phyloP scores from a whole-genome alignment of 1,140 invertebrate species.

The Ceratitis capitata region DNA sequence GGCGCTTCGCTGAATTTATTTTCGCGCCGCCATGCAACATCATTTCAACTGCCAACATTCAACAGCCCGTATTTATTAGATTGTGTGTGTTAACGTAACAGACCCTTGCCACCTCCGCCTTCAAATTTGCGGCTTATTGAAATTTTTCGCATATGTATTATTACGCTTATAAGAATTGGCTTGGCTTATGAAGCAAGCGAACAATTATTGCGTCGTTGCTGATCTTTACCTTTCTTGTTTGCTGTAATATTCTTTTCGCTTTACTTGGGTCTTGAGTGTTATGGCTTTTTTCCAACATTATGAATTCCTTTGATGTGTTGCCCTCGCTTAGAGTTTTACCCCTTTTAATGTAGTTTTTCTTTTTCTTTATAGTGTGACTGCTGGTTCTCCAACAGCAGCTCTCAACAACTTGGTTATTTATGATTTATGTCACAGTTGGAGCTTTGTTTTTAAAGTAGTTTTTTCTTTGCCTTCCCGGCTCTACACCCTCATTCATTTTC shows the following conservation, averaged over 20 bases:
- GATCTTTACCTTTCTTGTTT: not conserved
- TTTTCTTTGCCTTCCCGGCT: not conserved
- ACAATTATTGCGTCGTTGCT: not conserved
- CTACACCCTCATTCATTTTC: not conserved
- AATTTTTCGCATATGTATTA: not conserved
- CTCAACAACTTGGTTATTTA: slow-evolving; percentile 40
- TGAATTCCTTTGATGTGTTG: not conserved
- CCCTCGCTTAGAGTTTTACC: not conserved
- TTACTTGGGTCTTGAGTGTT: not conserved
- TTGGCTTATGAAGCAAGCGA: too few relatives aligned
- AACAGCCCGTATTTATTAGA: not conserved
- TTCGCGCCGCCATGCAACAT: slow-evolving; percentile 27
- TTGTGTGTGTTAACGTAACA: not conserved
- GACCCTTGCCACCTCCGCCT: slow-evolving; percentile 21
- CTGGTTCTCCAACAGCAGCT: slow-evolving; percentile 12
- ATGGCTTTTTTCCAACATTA: not conserved
- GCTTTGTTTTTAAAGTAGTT: slow-evolving; percentile 13
- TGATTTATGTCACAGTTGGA: slow-evolving; percentile 36
- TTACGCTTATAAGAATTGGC: slow-evolving; percentile 2
- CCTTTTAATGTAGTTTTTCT: not conserved
- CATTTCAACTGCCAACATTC: not conserved
- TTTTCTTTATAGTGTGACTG: not conserved
- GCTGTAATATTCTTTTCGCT: not conserved
- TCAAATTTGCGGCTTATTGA: not conserved
- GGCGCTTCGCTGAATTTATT: slow-evolving; percentile 38